These are phyloP conservation scores for Herminia tarsipennalis DNA, from an alignment of 2,888 invertebrate genomes.

Conservation along the genomic window DNA sequence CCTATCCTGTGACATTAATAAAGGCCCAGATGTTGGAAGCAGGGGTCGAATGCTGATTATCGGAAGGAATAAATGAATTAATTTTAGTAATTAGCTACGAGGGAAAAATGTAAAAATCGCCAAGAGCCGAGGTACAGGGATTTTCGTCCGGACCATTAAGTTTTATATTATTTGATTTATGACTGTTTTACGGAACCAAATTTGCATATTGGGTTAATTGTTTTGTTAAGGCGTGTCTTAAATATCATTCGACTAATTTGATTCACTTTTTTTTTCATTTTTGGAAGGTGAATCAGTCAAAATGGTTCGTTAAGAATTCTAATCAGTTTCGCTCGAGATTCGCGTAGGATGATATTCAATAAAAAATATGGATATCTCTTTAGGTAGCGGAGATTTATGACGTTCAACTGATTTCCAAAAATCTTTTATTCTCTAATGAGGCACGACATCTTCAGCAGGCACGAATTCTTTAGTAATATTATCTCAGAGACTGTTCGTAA, in stretches of 20 bases:
- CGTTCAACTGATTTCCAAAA: no score
- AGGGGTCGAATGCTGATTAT: conserved; percentile 74
- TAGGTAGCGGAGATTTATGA: no score
- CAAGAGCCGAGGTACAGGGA: conserved; percentile 28
- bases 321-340: background rate
- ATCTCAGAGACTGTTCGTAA: no score
- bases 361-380: no score
- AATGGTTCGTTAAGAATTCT: conserved; percentile 3
- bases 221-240: conserved; percentile 15
- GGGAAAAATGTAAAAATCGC: conserved; percentile 35
- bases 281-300: background rate
- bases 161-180: conserved; percentile 46
- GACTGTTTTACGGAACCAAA: conserved; percentile 29
- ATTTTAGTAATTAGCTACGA: conserved; percentile 61
- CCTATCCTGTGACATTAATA: conserved; percentile 57
- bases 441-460: no score
- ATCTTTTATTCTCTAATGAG: no score
- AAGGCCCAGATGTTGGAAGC: conserved; percentile 62
- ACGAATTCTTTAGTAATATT: no score
- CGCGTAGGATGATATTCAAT: no score
- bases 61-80: conserved; percentile 67
- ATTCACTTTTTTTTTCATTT: background rate
- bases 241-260: conserved; percentile 8
- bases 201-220: conserved; percentile 36
- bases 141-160: conserved; percentile 35